phyloP scores from a whole-genome alignment of 2,113 vertebrate species.

The Oreochromis spilurus region DNA sequence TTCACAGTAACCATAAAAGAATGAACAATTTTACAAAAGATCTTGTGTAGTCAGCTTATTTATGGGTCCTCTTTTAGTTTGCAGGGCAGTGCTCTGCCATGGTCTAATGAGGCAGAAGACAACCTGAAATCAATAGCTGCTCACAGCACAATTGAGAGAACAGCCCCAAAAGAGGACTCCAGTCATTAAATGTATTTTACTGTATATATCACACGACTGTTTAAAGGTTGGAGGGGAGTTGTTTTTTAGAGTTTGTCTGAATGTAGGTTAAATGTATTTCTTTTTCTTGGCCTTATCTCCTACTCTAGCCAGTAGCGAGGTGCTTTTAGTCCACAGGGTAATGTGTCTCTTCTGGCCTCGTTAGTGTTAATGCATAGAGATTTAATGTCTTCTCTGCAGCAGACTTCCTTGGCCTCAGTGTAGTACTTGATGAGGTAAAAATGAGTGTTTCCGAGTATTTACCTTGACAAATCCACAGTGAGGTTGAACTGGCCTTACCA shows the following conservation, averaged over 20 bases:
- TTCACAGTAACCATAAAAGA: background rate
- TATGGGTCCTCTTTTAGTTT: constrained; percentile 59
- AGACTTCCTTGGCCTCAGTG: background rate
- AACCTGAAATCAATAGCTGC: constrained; percentile 62
- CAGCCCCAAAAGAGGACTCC: constrained; percentile 5
- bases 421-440: background rate
- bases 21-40: background rate
- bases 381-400: background rate
- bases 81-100: constrained; percentile 41
- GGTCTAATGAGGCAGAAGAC: constrained; percentile 65
- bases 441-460: background rate
- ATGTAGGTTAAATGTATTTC: background rate
- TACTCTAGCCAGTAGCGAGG: background rate
- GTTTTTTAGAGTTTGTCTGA: background rate
- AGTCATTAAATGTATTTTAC: constrained; percentile 56
- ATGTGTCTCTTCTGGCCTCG: background rate
- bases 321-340: background rate
- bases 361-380: background rate
- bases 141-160: constrained; percentile 20
- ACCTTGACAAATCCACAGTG: background rate
- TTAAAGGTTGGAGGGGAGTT: constrained; percentile 28
- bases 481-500: background rate
- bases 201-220: constrained; percentile 12
- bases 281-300: background rate
- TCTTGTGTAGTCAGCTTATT: constrained; percentile 34